These are phyloP conservation scores for Caranx melampygus DNA, from an alignment of 2,113 vertebrate species.

Conservation along the genomic window DNA sequence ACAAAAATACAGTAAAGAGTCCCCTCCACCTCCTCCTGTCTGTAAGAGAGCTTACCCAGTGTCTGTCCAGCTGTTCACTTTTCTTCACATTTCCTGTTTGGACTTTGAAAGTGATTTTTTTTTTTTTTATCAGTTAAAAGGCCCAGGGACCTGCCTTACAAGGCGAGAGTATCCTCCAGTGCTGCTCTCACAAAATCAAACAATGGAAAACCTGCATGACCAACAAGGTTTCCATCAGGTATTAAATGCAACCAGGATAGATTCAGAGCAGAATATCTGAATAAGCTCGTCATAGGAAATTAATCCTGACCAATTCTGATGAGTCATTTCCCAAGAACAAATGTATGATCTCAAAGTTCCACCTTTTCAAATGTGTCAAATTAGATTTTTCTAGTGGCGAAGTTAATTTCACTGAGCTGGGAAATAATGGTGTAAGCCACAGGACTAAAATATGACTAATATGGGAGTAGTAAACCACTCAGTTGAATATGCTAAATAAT, in stretches of 20 bases:
- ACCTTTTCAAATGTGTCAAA: neutral
- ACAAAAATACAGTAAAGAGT: neutral
- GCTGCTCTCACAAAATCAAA: constrained; percentile 22
- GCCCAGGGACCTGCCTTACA: constrained; percentile 21
- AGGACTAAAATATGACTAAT: neutral
- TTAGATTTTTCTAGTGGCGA: neutral
- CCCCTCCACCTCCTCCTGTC: constrained; percentile 20
- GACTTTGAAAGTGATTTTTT: constrained; percentile 57
- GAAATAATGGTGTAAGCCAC: neutral
- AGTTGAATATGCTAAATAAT: constrained; percentile 7
- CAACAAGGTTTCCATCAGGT: neutral
- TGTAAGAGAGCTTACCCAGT: constrained; percentile 5
- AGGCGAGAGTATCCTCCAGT: constrained; percentile 8
- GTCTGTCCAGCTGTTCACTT: constrained; percentile 42
- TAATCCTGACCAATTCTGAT: neutral
- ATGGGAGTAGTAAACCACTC: neutral
- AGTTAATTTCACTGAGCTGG: neutral
- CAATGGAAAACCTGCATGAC: constrained; percentile 3
- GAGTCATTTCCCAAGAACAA: neutral
- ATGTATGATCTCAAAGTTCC: neutral
- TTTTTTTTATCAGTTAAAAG: constrained; percentile 17
- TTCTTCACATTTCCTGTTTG: constrained; percentile 32
- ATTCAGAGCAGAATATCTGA: neutral
- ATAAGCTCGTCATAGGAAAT: neutral
- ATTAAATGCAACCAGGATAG: neutral